A percentile compares a stretch with the other conserved stretches of the same genome.
Evolutionary conservation across 2,113 vertebrate species (phyloP).

Genomic region (Myodes glareolus): DNA sequence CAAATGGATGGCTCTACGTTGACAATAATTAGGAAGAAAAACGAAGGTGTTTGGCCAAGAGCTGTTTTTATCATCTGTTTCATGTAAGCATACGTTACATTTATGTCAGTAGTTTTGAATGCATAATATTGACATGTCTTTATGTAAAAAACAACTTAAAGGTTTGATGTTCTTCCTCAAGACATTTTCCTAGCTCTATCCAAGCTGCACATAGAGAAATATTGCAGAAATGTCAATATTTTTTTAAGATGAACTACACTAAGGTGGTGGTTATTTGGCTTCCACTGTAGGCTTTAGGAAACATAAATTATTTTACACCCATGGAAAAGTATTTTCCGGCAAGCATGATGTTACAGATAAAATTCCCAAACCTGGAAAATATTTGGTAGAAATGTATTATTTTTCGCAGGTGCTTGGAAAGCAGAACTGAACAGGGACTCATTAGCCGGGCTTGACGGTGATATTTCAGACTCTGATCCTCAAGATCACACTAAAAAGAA

Average conservation of each 20-base stretch:
- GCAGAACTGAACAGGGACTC: background rate
- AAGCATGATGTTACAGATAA: constrained; percentile 41
- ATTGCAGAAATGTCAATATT: constrained; percentile 3
- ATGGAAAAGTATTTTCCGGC: constrained; percentile 50
- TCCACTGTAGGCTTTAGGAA: constrained; percentile 61
- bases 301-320: constrained; percentile 63
- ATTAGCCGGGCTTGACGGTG: background rate
- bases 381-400: constrained; percentile 30
- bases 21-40: background rate
- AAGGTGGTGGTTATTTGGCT: constrained; percentile 55
- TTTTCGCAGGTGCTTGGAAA: constrained; percentile 20
- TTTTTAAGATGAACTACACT: constrained; percentile 31
- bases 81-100: background rate
- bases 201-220: constrained; percentile 36
- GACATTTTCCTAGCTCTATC: constrained; percentile 40
- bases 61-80: background rate
- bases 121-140: background rate
- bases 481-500: background rate
- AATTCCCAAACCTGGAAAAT: constrained; percentile 54
- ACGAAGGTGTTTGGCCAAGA: background rate
- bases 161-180: constrained; percentile 30
- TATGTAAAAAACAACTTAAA: constrained; percentile 32
- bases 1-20: background rate
- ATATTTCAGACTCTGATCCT: background rate
- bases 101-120: background rate